A percentile compares a stretch with the other conserved stretches of the same genome.
phyloP scores from a whole-genome alignment of 2,888 invertebrate species.

The Gastracanthus pulcherrimus region DNA sequence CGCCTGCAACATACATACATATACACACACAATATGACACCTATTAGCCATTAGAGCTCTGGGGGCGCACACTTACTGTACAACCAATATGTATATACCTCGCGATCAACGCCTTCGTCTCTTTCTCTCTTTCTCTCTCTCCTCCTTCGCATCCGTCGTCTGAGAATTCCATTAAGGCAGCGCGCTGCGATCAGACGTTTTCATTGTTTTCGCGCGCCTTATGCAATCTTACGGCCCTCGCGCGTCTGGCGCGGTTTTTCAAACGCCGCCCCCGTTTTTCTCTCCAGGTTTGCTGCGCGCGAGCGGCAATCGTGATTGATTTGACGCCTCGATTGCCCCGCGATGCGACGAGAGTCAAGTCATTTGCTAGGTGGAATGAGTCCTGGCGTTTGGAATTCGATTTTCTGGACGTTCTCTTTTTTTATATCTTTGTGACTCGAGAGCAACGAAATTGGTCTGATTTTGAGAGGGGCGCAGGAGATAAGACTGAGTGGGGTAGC shows the following conservation, averaged over 20 bases:
- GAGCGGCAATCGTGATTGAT: conserved; percentile 11
- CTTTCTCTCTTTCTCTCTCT: neutral
- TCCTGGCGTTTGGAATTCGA: neutral
- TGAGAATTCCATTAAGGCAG: conserved; percentile 37
- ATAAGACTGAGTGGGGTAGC: too few relatives aligned
- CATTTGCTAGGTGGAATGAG: neutral
- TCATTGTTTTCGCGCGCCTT: conserved; percentile 11
- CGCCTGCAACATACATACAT: too few relatives aligned
- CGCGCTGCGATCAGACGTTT: neutral
- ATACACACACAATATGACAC: neutral
- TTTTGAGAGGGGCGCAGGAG: too few relatives aligned
- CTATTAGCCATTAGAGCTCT: neutral
- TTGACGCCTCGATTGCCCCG: conserved; percentile 4
- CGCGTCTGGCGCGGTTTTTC: conserved; percentile 25
- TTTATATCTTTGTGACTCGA: neutral
- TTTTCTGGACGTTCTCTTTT: too few relatives aligned
- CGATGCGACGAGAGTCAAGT: neutral
- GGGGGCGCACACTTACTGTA: neutral
- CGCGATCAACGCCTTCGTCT: conserved; percentile 12
- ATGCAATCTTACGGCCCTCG: neutral
- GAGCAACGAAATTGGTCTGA: too few relatives aligned
- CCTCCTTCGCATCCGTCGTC: conserved; percentile 8
- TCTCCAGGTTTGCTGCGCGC: neutral
- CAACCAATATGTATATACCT: too few relatives aligned
- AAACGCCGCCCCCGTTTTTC: conserved; percentile 14